Percentiles rank a stretch among this genome's conserved stretches.
Evolutionary conservation across 2,797 vertebrate genomes (phyloP).

Genomic region (Yasuhikotakia modesta): DNA sequence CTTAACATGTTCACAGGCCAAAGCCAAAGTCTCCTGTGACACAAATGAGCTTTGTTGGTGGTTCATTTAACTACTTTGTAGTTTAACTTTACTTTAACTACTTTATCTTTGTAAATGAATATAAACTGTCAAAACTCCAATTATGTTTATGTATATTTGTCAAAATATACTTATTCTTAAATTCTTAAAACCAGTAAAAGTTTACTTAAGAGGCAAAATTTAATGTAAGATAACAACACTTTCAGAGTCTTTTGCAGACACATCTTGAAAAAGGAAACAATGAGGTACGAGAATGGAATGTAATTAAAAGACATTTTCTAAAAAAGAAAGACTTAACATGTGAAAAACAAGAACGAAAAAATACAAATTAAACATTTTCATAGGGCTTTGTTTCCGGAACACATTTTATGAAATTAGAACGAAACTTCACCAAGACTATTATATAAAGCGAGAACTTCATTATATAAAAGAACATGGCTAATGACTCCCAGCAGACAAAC

Average conservation of each 20-base stretch:
- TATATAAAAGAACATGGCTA: not conserved
- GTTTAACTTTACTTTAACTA: too few relatives aligned
- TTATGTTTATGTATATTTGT: not conserved
- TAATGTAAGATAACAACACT: not conserved
- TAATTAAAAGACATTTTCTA: not conserved
- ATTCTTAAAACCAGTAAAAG: not conserved
- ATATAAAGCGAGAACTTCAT: not conserved
- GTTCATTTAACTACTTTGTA: too few relatives aligned
- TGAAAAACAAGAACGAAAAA: not conserved
- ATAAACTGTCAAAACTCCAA: not conserved
- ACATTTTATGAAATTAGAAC: not conserved
- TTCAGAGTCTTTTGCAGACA: not conserved
- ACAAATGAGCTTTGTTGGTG: not conserved
- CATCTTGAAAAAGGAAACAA: not conserved
- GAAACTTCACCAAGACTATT: not conserved
- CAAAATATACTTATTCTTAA: not conserved
- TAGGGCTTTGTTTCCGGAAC: too few relatives aligned
- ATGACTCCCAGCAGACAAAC: not conserved
- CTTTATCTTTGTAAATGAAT: not conserved
- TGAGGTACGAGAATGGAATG: not conserved
- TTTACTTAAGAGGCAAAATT: not conserved
- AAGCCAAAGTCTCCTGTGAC: slow-evolving; percentile 82
- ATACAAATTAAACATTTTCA: not conserved
- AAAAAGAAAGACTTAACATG: not conserved
- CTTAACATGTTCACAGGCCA: slow-evolving; percentile 85